Conservation (phyloP, 1,140 invertebrate species). For the Penaeus japonicus region DNA sequence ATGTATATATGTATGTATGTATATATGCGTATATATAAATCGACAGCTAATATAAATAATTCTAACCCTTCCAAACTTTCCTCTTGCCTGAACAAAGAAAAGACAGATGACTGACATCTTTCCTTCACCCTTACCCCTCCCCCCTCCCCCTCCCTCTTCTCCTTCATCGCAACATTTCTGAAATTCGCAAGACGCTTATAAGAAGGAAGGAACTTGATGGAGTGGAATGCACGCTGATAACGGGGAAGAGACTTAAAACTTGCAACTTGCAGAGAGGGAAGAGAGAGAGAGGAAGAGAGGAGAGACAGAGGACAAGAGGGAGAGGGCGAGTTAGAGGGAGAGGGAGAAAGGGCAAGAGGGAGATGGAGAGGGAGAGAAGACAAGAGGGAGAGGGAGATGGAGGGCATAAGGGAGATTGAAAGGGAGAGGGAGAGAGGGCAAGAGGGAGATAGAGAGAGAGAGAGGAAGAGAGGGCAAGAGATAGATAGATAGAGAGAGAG, state of each 20-base stretch:
- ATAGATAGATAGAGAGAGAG: neutral
- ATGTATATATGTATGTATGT: neutral
- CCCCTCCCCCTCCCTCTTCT: too few species aligned
- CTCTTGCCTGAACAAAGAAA: too few species aligned
- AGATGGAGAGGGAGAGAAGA: neutral
- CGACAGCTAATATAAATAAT: too few species aligned
- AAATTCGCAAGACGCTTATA: too few species aligned
- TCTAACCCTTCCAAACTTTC: too few species aligned
- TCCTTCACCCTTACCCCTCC: too few species aligned
- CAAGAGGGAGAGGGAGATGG: neutral
- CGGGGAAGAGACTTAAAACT: too few species aligned
- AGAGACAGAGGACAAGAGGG: too few species aligned
- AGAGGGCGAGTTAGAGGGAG: neutral
- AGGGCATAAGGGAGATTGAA: neutral
- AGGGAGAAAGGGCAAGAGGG: neutral
- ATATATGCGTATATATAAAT: neutral
- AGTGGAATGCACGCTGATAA: too few species aligned
- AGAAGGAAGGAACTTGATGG: too few species aligned
- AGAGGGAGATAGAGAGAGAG: neutral
- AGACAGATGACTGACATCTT: too few species aligned
- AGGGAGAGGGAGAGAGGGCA: neutral
- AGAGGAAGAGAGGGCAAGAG: neutral
- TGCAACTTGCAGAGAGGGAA: neutral
- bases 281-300: neutral
- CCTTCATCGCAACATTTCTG: too few species aligned